Evolutionary conservation across 92 coral and sea anemone species (phyloP), one percentile per base, ranked within the genome.

Genomic region (Actinostola sp.): DNA sequence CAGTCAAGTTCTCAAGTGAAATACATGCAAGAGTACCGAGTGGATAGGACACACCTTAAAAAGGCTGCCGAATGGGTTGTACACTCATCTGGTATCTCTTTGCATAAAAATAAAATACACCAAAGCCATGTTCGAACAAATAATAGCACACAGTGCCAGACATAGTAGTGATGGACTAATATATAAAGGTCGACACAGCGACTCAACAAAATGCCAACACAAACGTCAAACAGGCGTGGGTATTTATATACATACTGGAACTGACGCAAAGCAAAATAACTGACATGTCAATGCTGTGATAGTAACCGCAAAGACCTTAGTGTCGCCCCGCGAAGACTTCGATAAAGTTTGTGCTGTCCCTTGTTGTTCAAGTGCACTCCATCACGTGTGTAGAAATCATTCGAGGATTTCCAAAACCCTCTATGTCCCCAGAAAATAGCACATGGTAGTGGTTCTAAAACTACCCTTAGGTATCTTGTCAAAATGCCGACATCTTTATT

Each of bases 241-340:
- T n/a, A n/a, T n/a, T n/a, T n/a, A n/a, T n/a, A n/a, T n/a, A n/a
- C n/a, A n/a, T n/a, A n/a, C n/a, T n/a, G n/a, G n/a, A n/a, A n/a
- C n/a, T 25, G 21, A 27, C 23, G 33, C 6, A 54, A 27, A 10
- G 8, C 61, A 7, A 54, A 17, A 14, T 16, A 29, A 8, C 41
- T 0, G 5, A 44, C n/a, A 35, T 16, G 32, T 52, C 14, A n/a
- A 23, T 44, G 44, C 13, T 39, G 12, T 31, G 64, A 51, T 15
- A 50, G 26, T 77, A 8, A 21, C 24, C 38, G 0, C 17, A 67
- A 42, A 30, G 62, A 34, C 29, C 70, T 63, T 28, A 69, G n/a
- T 14, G 59, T 28, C 20, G 77, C 77, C 61, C 77, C 77, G 62
- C 71, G 50, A 34, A 70, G 58, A 53, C 84, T 79, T 69, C 77